phyloP scores from a whole-genome alignment of 2,113 vertebrate species.

The Donacobius atricapilla region DNA sequence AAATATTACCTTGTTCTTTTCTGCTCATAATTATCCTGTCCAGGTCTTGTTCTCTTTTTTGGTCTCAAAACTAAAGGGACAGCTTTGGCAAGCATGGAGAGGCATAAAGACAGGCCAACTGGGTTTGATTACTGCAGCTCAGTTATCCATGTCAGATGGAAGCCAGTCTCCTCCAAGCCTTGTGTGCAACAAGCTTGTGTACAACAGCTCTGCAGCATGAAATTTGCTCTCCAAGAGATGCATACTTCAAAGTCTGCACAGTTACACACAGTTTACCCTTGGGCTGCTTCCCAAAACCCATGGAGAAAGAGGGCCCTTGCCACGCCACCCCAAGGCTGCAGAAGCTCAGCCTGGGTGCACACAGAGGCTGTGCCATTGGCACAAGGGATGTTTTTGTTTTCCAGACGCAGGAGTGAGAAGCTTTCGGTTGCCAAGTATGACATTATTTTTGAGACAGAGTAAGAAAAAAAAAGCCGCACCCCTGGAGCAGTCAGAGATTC shows the following conservation, averaged over 20 bases:
- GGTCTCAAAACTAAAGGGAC: constrained; percentile 4
- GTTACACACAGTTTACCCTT: background rate
- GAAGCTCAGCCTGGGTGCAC: background rate
- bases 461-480: background rate
- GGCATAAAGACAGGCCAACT: background rate
- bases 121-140: background rate
- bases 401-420: background rate
- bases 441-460: background rate
- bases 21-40: background rate
- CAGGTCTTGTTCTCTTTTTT: background rate
- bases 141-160: background rate
- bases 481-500: background rate
- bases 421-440: background rate
- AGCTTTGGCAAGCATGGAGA: background rate
- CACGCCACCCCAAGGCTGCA: background rate
- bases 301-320: background rate
- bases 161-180: background rate
- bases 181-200: background rate
- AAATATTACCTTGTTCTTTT: background rate
- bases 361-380: background rate
- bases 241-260: background rate
- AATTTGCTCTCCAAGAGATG: background rate
- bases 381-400: background rate
- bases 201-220: background rate
- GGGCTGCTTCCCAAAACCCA: background rate